Conservation (phyloP, 2,113 vertebrate genomes). For the Protobothrops flavoviridis region DNA sequence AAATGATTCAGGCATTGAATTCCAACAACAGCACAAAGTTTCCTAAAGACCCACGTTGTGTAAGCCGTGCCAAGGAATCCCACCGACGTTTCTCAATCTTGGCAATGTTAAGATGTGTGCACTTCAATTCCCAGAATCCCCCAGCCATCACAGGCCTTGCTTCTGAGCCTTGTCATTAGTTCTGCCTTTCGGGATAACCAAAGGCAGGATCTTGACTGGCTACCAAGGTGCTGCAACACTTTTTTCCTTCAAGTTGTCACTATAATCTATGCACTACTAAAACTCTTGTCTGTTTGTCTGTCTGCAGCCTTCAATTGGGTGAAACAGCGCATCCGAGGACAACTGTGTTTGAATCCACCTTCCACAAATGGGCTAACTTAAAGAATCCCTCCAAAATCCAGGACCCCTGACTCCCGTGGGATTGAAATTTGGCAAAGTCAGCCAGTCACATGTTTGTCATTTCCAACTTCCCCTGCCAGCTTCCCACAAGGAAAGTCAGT, state of each 20-base stretch:
- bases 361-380: too few relatives aligned
- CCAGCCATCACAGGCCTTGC: too few relatives aligned
- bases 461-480: neutral
- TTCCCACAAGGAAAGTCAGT: too few relatives aligned
- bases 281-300: too few relatives aligned
- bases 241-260: neutral
- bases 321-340: too few relatives aligned
- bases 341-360: too few relatives aligned
- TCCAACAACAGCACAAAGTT: neutral
- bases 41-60: neutral
- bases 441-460: neutral
- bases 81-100: neutral
- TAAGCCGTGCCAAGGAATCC: neutral
- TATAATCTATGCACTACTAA: neutral
- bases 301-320: too few relatives aligned
- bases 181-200: neutral
- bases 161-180: neutral
- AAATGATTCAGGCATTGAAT: neutral
- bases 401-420: too few relatives aligned
- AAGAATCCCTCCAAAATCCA: too few relatives aligned
- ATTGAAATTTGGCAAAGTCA: too few relatives aligned
- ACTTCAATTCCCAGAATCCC: neutral
- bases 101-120: neutral
- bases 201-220: neutral
- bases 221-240: neutral